These are phyloP conservation scores for Gasterosteus aculeatus DNA, from an alignment of 2,113 vertebrate species.

Conservation along the genomic window DNA sequence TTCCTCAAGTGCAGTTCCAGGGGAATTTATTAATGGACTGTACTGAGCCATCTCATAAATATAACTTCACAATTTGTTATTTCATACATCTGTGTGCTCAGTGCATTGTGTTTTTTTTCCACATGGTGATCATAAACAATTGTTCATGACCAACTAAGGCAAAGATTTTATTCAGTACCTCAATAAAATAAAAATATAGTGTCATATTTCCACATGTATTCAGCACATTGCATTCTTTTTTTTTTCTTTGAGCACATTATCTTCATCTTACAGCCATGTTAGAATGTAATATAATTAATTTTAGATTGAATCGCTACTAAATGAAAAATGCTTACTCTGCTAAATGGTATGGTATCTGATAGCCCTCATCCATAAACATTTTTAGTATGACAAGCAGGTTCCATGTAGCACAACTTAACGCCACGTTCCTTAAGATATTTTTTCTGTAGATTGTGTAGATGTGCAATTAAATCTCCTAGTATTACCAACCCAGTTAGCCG, in stretches of 20 bases:
- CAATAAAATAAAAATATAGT: too few species aligned
- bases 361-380: slow-evolving; percentile 19
- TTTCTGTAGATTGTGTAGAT: slow-evolving; percentile 50
- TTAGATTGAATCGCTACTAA: neutral
- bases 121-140: neutral
- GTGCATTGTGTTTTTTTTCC: neutral
- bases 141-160: neutral
- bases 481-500: slow-evolving; percentile 56
- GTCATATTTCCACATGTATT: neutral
- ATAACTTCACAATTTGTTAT: neutral
- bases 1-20: slow-evolving; percentile 12
- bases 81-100: neutral
- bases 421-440: slow-evolving; percentile 28
- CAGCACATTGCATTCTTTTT: neutral
- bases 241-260: neutral
- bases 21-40: slow-evolving; percentile 8
- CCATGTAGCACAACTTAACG: slow-evolving; percentile 12
- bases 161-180: neutral
- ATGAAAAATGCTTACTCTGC: neutral
- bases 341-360: slow-evolving; percentile 8
- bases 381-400: slow-evolving; percentile 31
- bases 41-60: slow-evolving; percentile 10
- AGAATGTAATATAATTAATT: neutral
- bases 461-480: slow-evolving; percentile 52
- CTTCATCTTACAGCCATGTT: neutral